Evolutionary conservation across 92 coral and sea anemone genomes (phyloP).

Genomic region (Zoanthus solanderi): DNA sequence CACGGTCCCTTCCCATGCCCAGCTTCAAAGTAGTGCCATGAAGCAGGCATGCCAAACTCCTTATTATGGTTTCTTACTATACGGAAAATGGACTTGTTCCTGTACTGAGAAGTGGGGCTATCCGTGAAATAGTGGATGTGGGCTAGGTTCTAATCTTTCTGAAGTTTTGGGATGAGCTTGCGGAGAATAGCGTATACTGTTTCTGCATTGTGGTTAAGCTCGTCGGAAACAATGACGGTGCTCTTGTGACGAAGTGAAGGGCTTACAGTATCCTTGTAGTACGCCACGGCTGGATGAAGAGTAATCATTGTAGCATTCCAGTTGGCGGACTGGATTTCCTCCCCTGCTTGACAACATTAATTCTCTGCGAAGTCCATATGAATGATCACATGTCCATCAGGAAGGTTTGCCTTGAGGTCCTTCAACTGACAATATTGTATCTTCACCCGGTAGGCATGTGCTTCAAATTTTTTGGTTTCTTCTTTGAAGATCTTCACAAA

Average conservation of each 20-base stretch:
- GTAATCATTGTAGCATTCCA: constrained; percentile 72
- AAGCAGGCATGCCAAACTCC: constrained; percentile 53
- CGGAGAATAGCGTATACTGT: constrained; percentile 54
- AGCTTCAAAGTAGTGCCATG: constrained; percentile 69
- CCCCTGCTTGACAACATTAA: constrained; percentile 24
- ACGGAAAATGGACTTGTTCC: constrained; percentile 61
- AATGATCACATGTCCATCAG: constrained; percentile 43
- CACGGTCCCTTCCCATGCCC: constrained; percentile 62
- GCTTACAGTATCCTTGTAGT: constrained; percentile 23
- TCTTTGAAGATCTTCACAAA: constrained; percentile 33
- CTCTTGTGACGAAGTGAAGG: constrained; percentile 48
- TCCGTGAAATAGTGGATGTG: constrained; percentile 58
- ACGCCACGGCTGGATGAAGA: constrained; percentile 65
- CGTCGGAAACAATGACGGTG: constrained; percentile 55
- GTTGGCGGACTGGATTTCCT: constrained; percentile 69
- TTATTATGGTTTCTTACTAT: constrained; percentile 32
- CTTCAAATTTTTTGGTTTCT: constrained; percentile 48
- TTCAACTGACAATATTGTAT: constrained; percentile 60
- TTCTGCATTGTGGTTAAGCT: constrained; percentile 49
- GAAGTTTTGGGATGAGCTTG: constrained; percentile 45
- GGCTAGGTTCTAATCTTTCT: not conserved
- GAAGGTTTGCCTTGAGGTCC: constrained; percentile 45
- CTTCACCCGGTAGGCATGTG: constrained; percentile 51
- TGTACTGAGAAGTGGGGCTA: constrained; percentile 74
- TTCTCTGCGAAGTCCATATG: constrained; percentile 64